These are phyloP conservation scores for Melanotaenia boesemani DNA, from an alignment of 2,797 vertebrate genomes.

Conservation along the genomic window DNA sequence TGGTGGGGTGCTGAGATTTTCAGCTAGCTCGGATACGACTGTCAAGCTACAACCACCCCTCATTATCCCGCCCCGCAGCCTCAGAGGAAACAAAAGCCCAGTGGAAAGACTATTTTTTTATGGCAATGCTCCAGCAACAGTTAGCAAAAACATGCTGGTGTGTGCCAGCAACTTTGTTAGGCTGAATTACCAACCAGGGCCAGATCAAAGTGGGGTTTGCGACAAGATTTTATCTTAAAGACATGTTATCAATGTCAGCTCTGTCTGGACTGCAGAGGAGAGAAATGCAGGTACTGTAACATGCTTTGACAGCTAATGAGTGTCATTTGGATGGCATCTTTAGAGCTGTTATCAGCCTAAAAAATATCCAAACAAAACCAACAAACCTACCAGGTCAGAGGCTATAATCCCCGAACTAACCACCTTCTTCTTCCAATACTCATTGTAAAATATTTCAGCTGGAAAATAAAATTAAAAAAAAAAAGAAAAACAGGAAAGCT, in stretches of 20 bases:
- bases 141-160: background rate
- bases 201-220: background rate
- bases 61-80: background rate
- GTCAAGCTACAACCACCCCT: background rate
- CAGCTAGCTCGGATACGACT: too few relatives aligned
- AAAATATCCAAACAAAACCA: background rate
- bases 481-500: conserved; percentile 36
- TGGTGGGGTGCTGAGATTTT: too few relatives aligned
- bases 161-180: background rate
- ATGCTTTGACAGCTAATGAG: background rate
- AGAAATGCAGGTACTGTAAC: background rate
- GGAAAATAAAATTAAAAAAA: background rate
- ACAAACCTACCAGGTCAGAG: accelerated
- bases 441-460: background rate
- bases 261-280: too few relatives aligned
- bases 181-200: background rate
- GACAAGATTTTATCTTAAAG: background rate
- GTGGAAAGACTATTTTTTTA: background rate
- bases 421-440: conserved; percentile 8
- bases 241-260: too few relatives aligned
- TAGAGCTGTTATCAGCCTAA: background rate
- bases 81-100: background rate
- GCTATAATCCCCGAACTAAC: background rate
- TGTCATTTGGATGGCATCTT: background rate
- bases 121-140: background rate